Evolutionary conservation across 2,113 vertebrate genomes (phyloP), one percentile per base, ranked within the genome.

Genomic region (Passer domesticus): DNA sequence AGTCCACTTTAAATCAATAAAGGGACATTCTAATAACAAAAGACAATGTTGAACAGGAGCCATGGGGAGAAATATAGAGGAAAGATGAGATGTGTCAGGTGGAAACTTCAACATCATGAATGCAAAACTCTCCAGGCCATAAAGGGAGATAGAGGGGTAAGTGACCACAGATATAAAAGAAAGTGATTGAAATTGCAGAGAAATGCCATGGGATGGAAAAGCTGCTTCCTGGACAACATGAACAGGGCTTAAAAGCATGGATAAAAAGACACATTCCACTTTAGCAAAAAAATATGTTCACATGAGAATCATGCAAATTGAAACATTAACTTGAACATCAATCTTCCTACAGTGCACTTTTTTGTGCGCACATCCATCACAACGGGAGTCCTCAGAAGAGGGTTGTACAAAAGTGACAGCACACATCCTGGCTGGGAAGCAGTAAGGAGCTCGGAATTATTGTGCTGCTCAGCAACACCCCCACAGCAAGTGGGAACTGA

Each of bases 321-420:
- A 86, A 69, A 64, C 1, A 4, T 27, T 69, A 69, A 46, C 64
- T 52, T 90, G 33, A 24, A 30, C 59, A 35, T 53, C 39, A 63
- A 43, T 47, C 52, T 67, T 78, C 43, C 60, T 39, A 43, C 25
- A 52, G 24, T 17, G 35, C 22, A 58, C 14, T 8, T 47, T 69
- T 78, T 56, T 50, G 30, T 77, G 28, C 31, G 41, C 4, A 66
- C 50, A 47, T n/a, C 39, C 46, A 24, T 62, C 11, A 1, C 70
- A 66, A 16, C 0, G 0, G 8, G 22, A 10, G 9, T 37, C n/a
- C 41, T 66, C 20, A 69, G 52, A 52, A 30, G 41, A 49, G 31
- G 15, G 2, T 1, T 39, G 19, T 63, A 31, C 52, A 52, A 31
- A 0, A 9, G 44, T 76, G 56, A 28, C 66, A 79, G 22, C 28